Conservation (phyloP, 2,113 vertebrate species). For the Neogobius melanostomus region DNA sequence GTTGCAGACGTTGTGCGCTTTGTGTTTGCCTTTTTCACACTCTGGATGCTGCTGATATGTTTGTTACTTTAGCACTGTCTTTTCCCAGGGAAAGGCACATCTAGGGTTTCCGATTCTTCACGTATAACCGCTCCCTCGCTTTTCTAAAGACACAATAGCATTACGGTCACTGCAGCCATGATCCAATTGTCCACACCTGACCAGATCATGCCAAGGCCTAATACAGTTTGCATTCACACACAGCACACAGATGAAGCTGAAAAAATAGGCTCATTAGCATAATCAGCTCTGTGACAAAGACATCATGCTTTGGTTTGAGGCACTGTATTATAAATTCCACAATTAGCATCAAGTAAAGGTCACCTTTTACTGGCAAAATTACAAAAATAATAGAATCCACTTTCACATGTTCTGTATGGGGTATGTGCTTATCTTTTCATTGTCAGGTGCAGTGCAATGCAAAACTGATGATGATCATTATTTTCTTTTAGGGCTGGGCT, state of each 20-base stretch:
- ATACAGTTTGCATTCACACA: slow-evolving; percentile 1
- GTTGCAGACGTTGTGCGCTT: slow-evolving; percentile 44
- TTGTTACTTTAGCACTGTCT: slow-evolving; percentile 59
- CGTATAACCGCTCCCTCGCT: slow-evolving; percentile 31
- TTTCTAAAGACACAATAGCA: slow-evolving; percentile 40
- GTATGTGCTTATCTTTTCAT: too few relatives aligned
- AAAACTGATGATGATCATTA: background rate
- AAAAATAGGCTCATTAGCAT: background rate
- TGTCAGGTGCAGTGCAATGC: too few relatives aligned
- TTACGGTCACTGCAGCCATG: slow-evolving; percentile 43
- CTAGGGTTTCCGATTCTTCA: slow-evolving; percentile 35
- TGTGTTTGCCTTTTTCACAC: slow-evolving; percentile 32
- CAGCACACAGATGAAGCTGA: background rate
- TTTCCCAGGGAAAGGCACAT: slow-evolving; percentile 50
- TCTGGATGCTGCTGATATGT: slow-evolving; percentile 68
- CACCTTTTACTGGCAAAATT: background rate
- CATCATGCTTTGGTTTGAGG: slow-evolving; percentile 15
- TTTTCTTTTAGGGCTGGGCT: too few relatives aligned
- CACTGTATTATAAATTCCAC: slow-evolving; percentile 14
- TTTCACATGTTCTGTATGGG: too few relatives aligned
- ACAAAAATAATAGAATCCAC: background rate
- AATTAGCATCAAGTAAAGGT: slow-evolving; percentile 19
- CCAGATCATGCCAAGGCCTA: slow-evolving; percentile 18
- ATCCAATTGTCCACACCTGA: slow-evolving; percentile 63
- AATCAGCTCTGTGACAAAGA: slow-evolving; percentile 8